These are phyloP conservation scores for Aspidiotus rigidus DNA, from an alignment of 2,888 invertebrate species.

Conservation along the genomic window DNA sequence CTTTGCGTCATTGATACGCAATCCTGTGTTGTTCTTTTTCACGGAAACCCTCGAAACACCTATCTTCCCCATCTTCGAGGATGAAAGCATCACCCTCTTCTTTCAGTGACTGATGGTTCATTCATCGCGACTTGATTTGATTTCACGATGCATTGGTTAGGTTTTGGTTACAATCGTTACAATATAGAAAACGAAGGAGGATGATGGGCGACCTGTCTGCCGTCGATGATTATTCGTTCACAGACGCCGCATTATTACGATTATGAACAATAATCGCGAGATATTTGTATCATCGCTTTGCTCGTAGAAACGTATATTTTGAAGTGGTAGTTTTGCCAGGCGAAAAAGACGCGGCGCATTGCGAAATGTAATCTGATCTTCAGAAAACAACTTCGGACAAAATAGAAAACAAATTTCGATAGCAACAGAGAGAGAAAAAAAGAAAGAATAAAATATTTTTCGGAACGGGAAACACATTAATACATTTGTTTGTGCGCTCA, in stretches of 20 bases:
- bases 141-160: too few relatives aligned
- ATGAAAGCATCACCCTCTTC: too few relatives aligned
- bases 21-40: too few relatives aligned
- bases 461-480: conserved; percentile 15
- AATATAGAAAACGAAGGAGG: too few relatives aligned
- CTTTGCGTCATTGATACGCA: too few relatives aligned
- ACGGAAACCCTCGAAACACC: too few relatives aligned
- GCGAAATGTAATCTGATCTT: conserved; percentile 23
- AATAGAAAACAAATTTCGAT: not conserved
- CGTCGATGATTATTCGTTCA: too few relatives aligned
- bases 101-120: too few relatives aligned
- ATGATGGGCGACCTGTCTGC: too few relatives aligned
- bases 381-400: not conserved
- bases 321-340: not conserved
- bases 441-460: not conserved
- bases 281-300: conserved; percentile 1
- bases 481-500: conserved; percentile 17
- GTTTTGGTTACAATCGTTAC: too few relatives aligned
- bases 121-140: too few relatives aligned
- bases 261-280: not conserved
- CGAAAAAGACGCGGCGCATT: conserved; percentile 14
- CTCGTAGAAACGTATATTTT: conserved; percentile 11
- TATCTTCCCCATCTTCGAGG: too few relatives aligned
- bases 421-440: conserved; percentile 6
- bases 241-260: conserved; percentile 1